A percentile compares a stretch with the other conserved stretches of the same genome.
Conservation (phyloP, 2,113 vertebrate genomes). For the Ailuropoda melanoleuca region DNA sequence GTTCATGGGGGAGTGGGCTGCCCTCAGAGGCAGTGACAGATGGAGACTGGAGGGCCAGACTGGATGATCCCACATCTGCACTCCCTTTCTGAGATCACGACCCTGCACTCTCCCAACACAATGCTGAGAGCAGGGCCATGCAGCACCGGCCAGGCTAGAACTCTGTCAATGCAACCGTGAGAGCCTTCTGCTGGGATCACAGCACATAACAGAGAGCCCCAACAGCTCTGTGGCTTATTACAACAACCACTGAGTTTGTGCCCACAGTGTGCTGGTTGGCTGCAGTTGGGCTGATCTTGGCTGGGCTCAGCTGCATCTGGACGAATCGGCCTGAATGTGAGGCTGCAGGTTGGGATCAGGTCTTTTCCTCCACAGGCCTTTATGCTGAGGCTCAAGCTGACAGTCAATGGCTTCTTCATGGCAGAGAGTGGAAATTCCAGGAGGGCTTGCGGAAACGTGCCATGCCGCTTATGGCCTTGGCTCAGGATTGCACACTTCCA, state of each 20-base stretch:
- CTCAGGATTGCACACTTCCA: neutral
- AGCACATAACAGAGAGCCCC: neutral
- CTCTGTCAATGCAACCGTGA: neutral
- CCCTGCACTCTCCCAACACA: neutral
- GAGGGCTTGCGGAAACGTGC: neutral
- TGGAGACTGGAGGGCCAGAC: no score
- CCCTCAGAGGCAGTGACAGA: neutral
- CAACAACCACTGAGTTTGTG: neutral
- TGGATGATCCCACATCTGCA: no score
- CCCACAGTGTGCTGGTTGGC: fast-evolving
- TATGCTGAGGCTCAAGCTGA: neutral
- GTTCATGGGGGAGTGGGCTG: neutral
- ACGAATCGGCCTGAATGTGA: neutral
- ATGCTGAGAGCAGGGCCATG: fast-evolving
- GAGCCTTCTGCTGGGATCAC: neutral
- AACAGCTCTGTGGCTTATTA: neutral
- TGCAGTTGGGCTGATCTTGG: neutral
- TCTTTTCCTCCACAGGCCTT: neutral
- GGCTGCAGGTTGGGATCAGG: neutral
- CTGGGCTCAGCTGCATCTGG: neutral
- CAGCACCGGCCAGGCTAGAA: neutral
- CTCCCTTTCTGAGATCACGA: neutral
- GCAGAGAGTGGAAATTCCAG: neutral
- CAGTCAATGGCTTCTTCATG: neutral
- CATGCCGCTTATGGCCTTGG: fast-evolving